phyloP scores from a whole-genome alignment of 2,113 vertebrate genomes.

The Vulpes vulpes region DNA sequence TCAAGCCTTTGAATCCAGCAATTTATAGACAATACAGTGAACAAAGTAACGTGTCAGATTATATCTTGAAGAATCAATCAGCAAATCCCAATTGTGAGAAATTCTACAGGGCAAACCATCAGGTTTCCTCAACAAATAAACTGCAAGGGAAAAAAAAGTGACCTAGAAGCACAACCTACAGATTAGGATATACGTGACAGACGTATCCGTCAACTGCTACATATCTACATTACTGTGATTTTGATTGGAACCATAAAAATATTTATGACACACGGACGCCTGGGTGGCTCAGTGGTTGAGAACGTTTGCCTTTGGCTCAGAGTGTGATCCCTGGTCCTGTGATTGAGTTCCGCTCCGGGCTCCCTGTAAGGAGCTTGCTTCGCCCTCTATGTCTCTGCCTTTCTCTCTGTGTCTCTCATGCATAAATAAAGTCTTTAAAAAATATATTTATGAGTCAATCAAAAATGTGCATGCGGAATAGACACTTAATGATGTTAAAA shows the following conservation, averaged over 20 bases:
- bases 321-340: too few relatives aligned
- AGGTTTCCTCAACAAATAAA: background rate
- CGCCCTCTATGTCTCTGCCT: too few relatives aligned
- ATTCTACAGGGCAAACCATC: background rate
- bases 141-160: background rate
- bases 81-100: background rate
- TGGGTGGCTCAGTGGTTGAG: too few relatives aligned
- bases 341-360: too few relatives aligned
- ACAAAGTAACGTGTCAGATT: background rate
- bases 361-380: too few relatives aligned
- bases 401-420: too few relatives aligned
- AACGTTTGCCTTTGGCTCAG: too few relatives aligned
- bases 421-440: too few relatives aligned
- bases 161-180: background rate
- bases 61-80: background rate
- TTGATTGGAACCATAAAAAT: background rate
- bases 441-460: background rate
- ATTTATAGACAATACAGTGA: background rate
- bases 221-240: background rate
- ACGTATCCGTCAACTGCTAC: background rate
- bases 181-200: too few relatives aligned
- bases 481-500: background rate
- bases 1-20: background rate
- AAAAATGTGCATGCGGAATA: background rate
- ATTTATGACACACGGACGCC: background rate